Percentiles rank a stretch among this genome's conserved stretches.
These are phyloP conservation scores for Temnothorax rugatulus DNA, from an alignment of 2,888 invertebrate genomes.

Conservation along the genomic window DNA sequence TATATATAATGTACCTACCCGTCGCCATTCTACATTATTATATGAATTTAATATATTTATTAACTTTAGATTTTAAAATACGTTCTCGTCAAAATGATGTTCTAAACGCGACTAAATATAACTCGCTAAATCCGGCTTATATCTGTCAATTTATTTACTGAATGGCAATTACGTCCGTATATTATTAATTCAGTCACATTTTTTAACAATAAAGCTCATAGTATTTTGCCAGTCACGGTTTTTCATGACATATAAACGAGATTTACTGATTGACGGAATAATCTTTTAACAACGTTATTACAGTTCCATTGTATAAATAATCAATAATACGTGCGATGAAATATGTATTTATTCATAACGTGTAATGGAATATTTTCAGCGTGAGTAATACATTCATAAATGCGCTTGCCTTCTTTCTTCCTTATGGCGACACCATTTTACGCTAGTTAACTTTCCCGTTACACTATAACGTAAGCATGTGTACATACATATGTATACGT, in stretches of 20 bases:
- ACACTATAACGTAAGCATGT: neutral
- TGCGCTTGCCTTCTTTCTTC: neutral
- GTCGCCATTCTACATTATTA: neutral
- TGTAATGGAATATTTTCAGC: slow-evolving; percentile 29
- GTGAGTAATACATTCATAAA: slow-evolving; percentile 32
- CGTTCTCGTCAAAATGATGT: neutral
- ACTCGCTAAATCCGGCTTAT: neutral
- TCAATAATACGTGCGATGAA: neutral
- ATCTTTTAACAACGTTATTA: slow-evolving; percentile 1
- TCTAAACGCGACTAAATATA: neutral
- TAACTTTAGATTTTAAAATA: neutral
- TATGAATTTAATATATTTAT: neutral
- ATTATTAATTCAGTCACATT: neutral
- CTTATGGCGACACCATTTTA: neutral
- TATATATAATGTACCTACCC: neutral
- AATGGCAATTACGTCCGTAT: neutral
- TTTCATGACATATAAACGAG: neutral
- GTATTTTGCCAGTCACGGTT: neutral
- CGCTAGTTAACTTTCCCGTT: slow-evolving; percentile 24
- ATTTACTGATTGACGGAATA: neutral
- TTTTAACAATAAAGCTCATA: neutral
- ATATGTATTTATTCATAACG: slow-evolving; percentile 41
- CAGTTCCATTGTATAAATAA: slow-evolving; percentile 17
- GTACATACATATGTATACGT: neutral
- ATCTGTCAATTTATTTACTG: neutral